Evolutionary conservation across 2,888 invertebrate genomes (phyloP).

Genomic region (Callinectes sapidus): DNA sequence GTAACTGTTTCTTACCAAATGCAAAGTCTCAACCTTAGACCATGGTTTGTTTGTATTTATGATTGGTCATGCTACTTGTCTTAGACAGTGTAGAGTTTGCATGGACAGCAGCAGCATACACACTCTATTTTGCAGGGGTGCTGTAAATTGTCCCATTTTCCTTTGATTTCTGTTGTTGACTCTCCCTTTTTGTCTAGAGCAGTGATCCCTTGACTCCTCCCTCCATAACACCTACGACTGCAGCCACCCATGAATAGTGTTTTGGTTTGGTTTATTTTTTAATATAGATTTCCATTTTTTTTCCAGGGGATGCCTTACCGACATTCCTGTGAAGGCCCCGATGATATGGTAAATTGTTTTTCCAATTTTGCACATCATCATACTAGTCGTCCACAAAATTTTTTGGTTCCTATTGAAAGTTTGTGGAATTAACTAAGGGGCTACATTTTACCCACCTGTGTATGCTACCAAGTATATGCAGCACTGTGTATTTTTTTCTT

Average conservation of each 20-base stretch:
- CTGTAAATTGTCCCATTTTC: slow-evolving; percentile 48
- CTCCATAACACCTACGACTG: background rate
- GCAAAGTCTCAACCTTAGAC: slow-evolving; percentile 45
- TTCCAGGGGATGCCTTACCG: slow-evolving; percentile 90
- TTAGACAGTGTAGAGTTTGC: slow-evolving; percentile 55
- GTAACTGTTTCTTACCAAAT: slow-evolving; percentile 48
- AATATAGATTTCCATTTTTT: slow-evolving; percentile 72
- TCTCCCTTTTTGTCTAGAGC: slow-evolving; percentile 46
- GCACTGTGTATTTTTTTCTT: slow-evolving; percentile 14
- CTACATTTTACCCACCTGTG: slow-evolving; percentile 60
- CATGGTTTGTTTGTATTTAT: slow-evolving; percentile 49
- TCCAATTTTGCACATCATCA: slow-evolving; percentile 65
- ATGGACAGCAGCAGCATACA: slow-evolving; percentile 39
- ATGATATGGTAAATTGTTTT: slow-evolving; percentile 89
- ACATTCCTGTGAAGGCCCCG: slow-evolving; percentile 98
- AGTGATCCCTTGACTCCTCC: slow-evolving; percentile 25
- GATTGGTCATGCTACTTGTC: slow-evolving; percentile 60
- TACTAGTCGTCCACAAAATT: slow-evolving; percentile 35
- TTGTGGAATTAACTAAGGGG: slow-evolving; percentile 60
- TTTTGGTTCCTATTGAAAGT: slow-evolving; percentile 47
- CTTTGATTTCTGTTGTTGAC: slow-evolving; percentile 42
- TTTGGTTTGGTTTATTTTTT: slow-evolving; percentile 63
- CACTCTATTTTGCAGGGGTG: slow-evolving; percentile 20
- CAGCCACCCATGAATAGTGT: slow-evolving; percentile 42
- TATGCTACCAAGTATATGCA: slow-evolving; percentile 32